phyloP scores from a whole-genome alignment of 2,113 vertebrate species.

The Pholis gunnellus region DNA sequence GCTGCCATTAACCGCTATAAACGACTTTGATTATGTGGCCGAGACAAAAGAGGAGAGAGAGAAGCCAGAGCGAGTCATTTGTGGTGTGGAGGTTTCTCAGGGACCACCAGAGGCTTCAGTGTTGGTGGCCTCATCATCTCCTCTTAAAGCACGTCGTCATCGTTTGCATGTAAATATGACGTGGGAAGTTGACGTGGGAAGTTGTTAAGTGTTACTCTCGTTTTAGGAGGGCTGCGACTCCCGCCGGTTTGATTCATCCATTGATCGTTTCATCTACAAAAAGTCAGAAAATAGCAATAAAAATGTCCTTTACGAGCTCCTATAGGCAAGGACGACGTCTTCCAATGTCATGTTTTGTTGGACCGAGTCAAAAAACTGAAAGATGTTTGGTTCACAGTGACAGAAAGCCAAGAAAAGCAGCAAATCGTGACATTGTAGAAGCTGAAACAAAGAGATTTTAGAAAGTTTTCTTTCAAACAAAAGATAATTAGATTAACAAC shows the following conservation, averaged over 20 bases:
- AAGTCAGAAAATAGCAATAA: not conserved
- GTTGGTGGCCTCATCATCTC: constrained; percentile 45
- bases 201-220: too few relatives aligned
- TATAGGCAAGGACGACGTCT: not conserved
- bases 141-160: not conserved
- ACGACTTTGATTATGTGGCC: constrained; percentile 56
- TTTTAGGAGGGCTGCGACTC: not conserved
- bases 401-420: not conserved
- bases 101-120: constrained; percentile 39
- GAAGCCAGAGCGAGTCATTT: constrained; percentile 46
- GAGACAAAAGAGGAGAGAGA: constrained; percentile 22
- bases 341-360: not conserved
- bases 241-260: not conserved
- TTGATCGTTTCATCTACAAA: not conserved
- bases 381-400: not conserved
- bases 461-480: not conserved
- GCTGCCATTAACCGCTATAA: constrained; percentile 49
- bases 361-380: not conserved
- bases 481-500: not conserved
- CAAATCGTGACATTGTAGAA: not conserved
- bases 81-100: constrained; percentile 38
- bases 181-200: not conserved
- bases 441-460: not conserved
- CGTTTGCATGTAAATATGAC: constrained; percentile 25
- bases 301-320: not conserved